Conservation (phyloP, 2,113 vertebrate genomes). For the Chascanopsetta lugubris region DNA sequence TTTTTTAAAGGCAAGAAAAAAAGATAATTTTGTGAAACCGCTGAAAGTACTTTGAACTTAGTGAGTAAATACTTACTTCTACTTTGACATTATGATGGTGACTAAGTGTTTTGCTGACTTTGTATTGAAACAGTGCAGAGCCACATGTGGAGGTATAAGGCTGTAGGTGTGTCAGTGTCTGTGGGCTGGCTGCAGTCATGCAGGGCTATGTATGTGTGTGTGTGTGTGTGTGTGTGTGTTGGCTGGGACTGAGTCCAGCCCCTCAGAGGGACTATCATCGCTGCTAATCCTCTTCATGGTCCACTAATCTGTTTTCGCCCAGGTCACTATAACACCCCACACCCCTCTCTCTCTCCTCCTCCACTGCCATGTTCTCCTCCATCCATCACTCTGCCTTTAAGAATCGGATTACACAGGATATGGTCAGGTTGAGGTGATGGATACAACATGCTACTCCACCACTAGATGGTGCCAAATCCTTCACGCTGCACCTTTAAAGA, state of each 20-base stretch:
- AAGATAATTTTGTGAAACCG: too few relatives aligned
- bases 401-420: constrained; percentile 57
- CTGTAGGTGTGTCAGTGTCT: constrained; percentile 49
- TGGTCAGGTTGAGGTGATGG: too few relatives aligned
- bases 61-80: too few relatives aligned
- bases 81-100: too few relatives aligned
- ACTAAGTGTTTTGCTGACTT: too few relatives aligned
- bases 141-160: too few relatives aligned
- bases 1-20: too few relatives aligned
- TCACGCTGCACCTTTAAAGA: too few relatives aligned
- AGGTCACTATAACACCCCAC: constrained; percentile 42
- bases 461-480: too few relatives aligned
- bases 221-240: constrained; percentile 49
- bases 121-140: too few relatives aligned
- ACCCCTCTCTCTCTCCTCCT: not conserved
- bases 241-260: constrained; percentile 22
- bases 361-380: constrained; percentile 4
- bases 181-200: constrained; percentile 4
- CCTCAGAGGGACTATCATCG: constrained; percentile 72
- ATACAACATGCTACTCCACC: too few relatives aligned
- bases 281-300: constrained; percentile 73
- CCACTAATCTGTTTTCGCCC: constrained; percentile 65
- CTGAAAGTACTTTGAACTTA: too few relatives aligned
- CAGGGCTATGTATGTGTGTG: constrained; percentile 27
- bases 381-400: constrained; percentile 43